Evolutionary conservation across 2,797 vertebrate genomes (phyloP), one percentile per base, ranked within the genome.

Genomic region (Pantherophis vulpinus): DNA sequence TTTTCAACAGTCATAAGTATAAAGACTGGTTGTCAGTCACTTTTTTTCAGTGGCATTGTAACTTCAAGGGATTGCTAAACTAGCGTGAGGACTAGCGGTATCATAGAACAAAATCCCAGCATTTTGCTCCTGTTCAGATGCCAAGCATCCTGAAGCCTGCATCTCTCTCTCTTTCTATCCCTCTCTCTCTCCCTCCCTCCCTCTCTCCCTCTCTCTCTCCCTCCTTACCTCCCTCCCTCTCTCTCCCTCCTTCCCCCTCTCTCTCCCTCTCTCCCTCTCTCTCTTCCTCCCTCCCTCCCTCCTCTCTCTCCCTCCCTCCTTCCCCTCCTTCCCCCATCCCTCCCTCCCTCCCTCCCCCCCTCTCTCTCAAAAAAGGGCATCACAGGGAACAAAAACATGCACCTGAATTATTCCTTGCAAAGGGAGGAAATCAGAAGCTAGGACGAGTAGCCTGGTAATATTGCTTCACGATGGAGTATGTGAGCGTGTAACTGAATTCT

Each of bases 401-500:
- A 5, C 83, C 18, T 47, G 42, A 60, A 27, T 27, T 51, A 89
- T 89, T 66, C 11, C 51, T 20, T 12, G 16, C 20, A 87, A 5
- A 9, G 29, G n/a, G 16, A 13, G 56, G n/a, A 25, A 37, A 58
- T 20, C 32, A 12, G 56, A 88, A 60, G 27, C 9, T 47, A 55
- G 14, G 42, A 88, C 10, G 5, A 63, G 59, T 47, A 4, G 2
- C 59, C 10, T 63, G 55, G 54, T 87, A 83, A n/a, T 32, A n/a
- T 86, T 27, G 90, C 42, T 66, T 27, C 83, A 91, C 27, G 25
- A 13, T 29, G 14, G 37, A 66, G 61, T 93, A 27, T 93, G 91
- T 94, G 94, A 89, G 51, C 4, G 20, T 90, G 63, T 87, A 55
- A n/a, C 63, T 88, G 89, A 92, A 89, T 88, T 90, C 93, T 47